Percentiles rank a stretch among this genome's conserved stretches.
phyloP scores from a whole-genome alignment of 2,113 vertebrate species.

The Bothrops jararaca region DNA sequence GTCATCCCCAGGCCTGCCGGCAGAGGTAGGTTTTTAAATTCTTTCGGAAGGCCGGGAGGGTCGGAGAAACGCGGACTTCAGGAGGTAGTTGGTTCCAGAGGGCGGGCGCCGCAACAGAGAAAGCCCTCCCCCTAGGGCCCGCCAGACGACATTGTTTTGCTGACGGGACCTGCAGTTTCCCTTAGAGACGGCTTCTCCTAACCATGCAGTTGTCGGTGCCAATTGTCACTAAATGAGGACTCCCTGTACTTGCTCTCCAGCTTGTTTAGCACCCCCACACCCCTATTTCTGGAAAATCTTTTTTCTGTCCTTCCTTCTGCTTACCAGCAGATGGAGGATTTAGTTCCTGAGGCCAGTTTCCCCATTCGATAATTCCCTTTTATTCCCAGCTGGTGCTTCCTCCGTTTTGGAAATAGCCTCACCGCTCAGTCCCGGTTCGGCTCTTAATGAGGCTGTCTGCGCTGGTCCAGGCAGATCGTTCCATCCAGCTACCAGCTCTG shows the following conservation, averaged over 20 bases:
- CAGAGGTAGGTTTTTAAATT: too few relatives aligned
- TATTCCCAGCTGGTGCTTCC: constrained; percentile 15
- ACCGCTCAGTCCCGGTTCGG: too few relatives aligned
- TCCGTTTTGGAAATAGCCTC: constrained; percentile 6
- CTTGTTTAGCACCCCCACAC: background rate
- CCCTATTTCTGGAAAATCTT: background rate
- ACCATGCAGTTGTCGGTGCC: background rate
- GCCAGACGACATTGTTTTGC: too few relatives aligned
- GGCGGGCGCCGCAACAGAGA: too few relatives aligned
- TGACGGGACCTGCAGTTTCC: too few relatives aligned
- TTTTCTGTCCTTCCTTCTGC: constrained; percentile 17
- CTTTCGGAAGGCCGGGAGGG: too few relatives aligned
- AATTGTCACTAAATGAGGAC: background rate
- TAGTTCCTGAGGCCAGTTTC: constrained; percentile 24
- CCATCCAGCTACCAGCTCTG: constrained; percentile 16
- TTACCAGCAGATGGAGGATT: constrained; percentile 36
- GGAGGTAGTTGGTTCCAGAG: too few relatives aligned
- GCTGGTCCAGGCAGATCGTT: constrained; percentile 12
- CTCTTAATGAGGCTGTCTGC: background rate
- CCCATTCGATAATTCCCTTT: constrained; percentile 22
- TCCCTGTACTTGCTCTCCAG: background rate
- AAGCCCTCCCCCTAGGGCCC: too few relatives aligned
- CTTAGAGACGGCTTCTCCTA: background rate
- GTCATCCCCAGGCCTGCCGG: too few relatives aligned
- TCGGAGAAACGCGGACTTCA: too few relatives aligned